phyloP scores from a whole-genome alignment of 2,113 vertebrate species.

The Corydoras maculifer region DNA sequence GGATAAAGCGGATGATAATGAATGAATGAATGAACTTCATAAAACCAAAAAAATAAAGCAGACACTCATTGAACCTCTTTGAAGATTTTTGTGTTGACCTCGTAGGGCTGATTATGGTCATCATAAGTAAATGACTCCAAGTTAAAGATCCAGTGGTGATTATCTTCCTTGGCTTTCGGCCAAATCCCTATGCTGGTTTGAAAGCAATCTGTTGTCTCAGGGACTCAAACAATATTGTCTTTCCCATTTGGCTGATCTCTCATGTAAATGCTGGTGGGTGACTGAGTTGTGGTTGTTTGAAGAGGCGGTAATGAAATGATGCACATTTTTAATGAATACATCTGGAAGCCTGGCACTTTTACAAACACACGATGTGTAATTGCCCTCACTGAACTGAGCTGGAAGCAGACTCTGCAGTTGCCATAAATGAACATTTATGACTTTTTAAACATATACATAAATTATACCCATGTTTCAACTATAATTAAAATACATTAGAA shows the following conservation, averaged over 20 bases:
- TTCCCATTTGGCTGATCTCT: slow-evolving; percentile 38
- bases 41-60: not conserved
- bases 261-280: slow-evolving; percentile 25
- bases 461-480: no score
- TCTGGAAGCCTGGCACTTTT: slow-evolving; percentile 23
- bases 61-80: slow-evolving; percentile 25
- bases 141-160: slow-evolving; percentile 9
- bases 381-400: not conserved
- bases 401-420: not conserved
- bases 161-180: not conserved
- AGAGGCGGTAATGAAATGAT: slow-evolving; percentile 27
- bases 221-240: slow-evolving; percentile 43
- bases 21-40: no score
- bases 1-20: no score
- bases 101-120: slow-evolving; percentile 24
- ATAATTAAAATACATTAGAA: no score
- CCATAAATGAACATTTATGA: no score
- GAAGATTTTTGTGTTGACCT: slow-evolving; percentile 25
- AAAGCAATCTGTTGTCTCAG: slow-evolving; percentile 34
- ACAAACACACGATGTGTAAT: slow-evolving; percentile 16
- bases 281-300: slow-evolving; percentile 24
- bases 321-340: slow-evolving; percentile 33
- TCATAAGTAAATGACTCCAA: slow-evolving; percentile 16
- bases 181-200: not conserved
- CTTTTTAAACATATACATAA: no score